Evolutionary conservation across 2,888 invertebrate genomes (phyloP), one percentile per base, ranked within the genome.

Genomic region (Agonopterix arenella): DNA sequence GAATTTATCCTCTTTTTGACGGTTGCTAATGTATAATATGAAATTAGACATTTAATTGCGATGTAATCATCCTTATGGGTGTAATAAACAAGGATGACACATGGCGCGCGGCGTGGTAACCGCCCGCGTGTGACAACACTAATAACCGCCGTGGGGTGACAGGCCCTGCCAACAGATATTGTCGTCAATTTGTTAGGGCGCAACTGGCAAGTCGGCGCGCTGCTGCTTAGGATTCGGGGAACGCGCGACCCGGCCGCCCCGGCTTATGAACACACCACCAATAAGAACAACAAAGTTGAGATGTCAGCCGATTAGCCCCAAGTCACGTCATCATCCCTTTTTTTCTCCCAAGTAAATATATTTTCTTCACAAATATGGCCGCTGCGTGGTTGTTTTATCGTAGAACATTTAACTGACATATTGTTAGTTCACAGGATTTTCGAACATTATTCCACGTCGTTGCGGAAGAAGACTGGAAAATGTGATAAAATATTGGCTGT

Each of bases 221-320:
- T 28, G 28, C 13, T 83, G 76, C 73, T 86, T 84, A 76, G 73
- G 74, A 88, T 85, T 76, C 86, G 73, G 67, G 61, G 62, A 68
- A 68, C 80, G 79, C 73, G 62, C 77, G 70, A 64, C 70, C 70
- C 70, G 61, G 41, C 56, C 50, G 41, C 50, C 56, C 72, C 62
- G 70, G 68, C 84, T 82, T 83, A 84, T 81, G 76, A 79, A 83
- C 81, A 77, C 76, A 74, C 76, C 71, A 70, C 76, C 76, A 82
- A 83, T 80, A 83, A 81, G 77, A 80, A 82, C 81, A 83, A 84
- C 80, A 81, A 82, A 84, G 82, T 84, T 82, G 74, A 79, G 79
- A 81, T 76, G 80, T 83, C 79, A 76, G 73, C 64, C 84, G 80
- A 84, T 86, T 81, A 83, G 77, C 71, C 67, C 63, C 65, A 60